phyloP scores from a whole-genome alignment of 92 coral and sea anemone genomes.

The Anthopleura xanthogrammica region DNA sequence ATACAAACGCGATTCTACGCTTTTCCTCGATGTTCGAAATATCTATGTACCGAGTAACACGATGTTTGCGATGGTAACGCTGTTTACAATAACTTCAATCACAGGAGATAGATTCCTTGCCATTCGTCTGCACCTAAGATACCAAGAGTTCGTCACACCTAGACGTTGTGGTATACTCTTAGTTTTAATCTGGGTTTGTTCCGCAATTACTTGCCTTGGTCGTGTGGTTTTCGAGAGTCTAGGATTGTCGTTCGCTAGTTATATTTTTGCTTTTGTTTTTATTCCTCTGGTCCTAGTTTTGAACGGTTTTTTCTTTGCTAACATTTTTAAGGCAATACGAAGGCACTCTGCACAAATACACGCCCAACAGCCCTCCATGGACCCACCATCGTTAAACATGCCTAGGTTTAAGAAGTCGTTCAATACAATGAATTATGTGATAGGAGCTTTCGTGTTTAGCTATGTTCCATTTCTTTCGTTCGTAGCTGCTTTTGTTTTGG shows the following conservation, averaged over 20 bases:
- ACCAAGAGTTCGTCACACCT: slow-evolving; percentile 7
- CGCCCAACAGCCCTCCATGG: not conserved
- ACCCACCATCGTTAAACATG: slow-evolving; percentile 13
- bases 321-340: not conserved
- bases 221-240: not conserved
- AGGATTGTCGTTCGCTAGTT: not conserved
- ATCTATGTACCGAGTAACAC: not conserved
- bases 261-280: not conserved
- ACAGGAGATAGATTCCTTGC: slow-evolving; percentile 18
- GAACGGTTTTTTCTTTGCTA: not conserved
- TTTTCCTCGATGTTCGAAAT: not conserved
- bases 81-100: slow-evolving; percentile 2
- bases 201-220: not conserved
- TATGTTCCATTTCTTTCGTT: not conserved
- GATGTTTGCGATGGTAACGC: not conserved
- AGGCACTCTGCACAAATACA: slow-evolving; percentile 7
- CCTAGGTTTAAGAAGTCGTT: slow-evolving; percentile 5
- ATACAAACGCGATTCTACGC: not conserved
- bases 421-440: not conserved
- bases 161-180: not conserved
- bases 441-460: slow-evolving; percentile 9
- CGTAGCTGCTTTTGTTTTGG: not conserved
- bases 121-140: not conserved
- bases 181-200: slow-evolving; percentile 8
- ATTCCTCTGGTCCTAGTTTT: not conserved